Percentiles rank a stretch among this genome's conserved stretches.
phyloP scores from a whole-genome alignment of 2,113 vertebrate genomes.

The Anhinga rufa region DNA sequence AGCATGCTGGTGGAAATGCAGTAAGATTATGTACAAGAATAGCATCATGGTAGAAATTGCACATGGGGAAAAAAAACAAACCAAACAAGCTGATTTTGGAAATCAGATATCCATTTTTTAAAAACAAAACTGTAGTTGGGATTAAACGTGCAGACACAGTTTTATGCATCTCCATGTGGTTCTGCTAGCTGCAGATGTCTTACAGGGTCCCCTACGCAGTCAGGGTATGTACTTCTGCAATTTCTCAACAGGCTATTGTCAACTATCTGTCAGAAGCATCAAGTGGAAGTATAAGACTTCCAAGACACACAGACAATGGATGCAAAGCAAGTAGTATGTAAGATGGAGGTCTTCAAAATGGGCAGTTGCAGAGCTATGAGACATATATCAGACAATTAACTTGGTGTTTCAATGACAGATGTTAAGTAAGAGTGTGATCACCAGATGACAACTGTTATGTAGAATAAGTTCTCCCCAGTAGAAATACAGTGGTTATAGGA shows the following conservation, averaged over 20 bases:
- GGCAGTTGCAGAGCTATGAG: background rate
- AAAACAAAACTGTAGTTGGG: background rate
- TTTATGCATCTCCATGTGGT: background rate
- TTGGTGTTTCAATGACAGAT: background rate
- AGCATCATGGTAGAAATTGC: background rate
- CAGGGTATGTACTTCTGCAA: background rate
- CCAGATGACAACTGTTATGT: background rate
- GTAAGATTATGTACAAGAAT: background rate
- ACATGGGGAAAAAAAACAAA: accelerated
- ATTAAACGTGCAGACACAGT: background rate
- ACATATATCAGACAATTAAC: background rate
- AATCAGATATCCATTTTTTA: background rate
- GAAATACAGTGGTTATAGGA: background rate
- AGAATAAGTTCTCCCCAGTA: background rate
- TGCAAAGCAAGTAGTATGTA: background rate
- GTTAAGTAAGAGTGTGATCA: background rate
- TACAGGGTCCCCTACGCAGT: background rate
- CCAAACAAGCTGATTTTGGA: background rate
- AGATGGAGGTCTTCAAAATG: background rate
- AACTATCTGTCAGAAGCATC: background rate
- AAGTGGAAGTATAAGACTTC: background rate
- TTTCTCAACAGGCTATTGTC: background rate
- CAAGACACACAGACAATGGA: background rate
- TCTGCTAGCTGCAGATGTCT: background rate
- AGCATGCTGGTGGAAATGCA: background rate